Evolutionary conservation across 23 tunicate species (phyloP), one percentile per base, ranked within the genome.

Genomic region (Phallusia fumigata): DNA sequence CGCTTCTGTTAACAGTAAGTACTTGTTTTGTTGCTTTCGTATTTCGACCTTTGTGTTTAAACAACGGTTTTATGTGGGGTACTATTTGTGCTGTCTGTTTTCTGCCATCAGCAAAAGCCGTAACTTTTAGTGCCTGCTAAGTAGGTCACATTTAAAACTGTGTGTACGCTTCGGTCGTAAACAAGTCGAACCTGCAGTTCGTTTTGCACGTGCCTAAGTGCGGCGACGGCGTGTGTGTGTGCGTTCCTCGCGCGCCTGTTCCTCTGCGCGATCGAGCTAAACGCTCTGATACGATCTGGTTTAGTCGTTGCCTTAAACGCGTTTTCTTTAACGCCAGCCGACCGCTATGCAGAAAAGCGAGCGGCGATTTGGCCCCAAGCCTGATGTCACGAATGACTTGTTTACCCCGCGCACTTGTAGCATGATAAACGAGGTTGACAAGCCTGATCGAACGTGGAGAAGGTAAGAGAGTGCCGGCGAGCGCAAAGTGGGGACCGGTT

Each of bases 1-100:
- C 53, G 35, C 76, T 18, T 79, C 81, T 44, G 91, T 94, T 35
- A 94, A 89, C 81, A 89, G 98, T 94, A 85, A 94, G 98, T 89
- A 64, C n/a, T 19, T 74, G n/a, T 33, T 31, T 3, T 58, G 3
- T 22, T 6, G 11, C 1, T 58, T 58, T 21, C 3, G 69, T 21
- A 6, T 58, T 58, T 24, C 3, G 26, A 58, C 28, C 28, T 58
- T n/a, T 40, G 47, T 40, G 5, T 40, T 10, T 5, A 5, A 40
- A 10, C 10, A 40, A 10, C 47, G 10, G 10, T 40, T 3, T 40
- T 3, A 10, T 40, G 5, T 40, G n/a, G n/a, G n/a, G 47, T 40
- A 40, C 47, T 40, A 16, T 21, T 58, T 58, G 69, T 58, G 69
- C 69, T 22, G 28, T 22, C 16, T 2, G 69, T 8, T 22, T 24